Conservation (phyloP, 2,888 invertebrate species). For the Orchestes rusci region DNA sequence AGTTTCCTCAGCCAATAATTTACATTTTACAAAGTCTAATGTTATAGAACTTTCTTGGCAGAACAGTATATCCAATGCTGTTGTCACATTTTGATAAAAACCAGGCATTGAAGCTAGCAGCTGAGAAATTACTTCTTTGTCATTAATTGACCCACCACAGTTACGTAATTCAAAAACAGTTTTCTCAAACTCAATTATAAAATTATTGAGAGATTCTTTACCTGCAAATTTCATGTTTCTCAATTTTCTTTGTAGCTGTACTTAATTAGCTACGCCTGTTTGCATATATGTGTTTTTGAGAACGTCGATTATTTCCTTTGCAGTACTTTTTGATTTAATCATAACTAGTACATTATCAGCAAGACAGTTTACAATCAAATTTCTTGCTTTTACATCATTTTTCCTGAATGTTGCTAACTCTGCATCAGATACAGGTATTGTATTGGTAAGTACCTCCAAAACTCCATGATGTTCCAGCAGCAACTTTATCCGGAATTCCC, state of each 20-base stretch:
- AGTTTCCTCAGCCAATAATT: background rate
- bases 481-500: too few species aligned
- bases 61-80: constrained; percentile 14
- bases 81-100: constrained; percentile 12
- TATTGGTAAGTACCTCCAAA: background rate
- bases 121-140: too few species aligned
- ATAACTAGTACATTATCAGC: constrained; percentile 7
- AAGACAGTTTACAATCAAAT: too few species aligned
- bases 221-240: too few species aligned
- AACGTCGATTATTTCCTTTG: too few species aligned
- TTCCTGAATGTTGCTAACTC: background rate
- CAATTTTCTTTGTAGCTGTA: constrained; percentile 5
- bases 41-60: constrained; percentile 7
- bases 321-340: constrained; percentile 4
- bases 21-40: background rate
- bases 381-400: too few species aligned
- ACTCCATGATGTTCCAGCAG: constrained; percentile 1
- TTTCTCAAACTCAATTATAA: constrained; percentile 3
- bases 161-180: background rate
- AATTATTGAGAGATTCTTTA: too few species aligned
- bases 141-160: too few species aligned
- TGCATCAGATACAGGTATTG: too few species aligned
- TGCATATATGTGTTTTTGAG: too few species aligned
- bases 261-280: constrained; percentile 1
- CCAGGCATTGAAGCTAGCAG: constrained; percentile 10